Base-by-base conservation (phyloP, 2,888 invertebrate genomes). In the Euphydryas editha region DNA sequence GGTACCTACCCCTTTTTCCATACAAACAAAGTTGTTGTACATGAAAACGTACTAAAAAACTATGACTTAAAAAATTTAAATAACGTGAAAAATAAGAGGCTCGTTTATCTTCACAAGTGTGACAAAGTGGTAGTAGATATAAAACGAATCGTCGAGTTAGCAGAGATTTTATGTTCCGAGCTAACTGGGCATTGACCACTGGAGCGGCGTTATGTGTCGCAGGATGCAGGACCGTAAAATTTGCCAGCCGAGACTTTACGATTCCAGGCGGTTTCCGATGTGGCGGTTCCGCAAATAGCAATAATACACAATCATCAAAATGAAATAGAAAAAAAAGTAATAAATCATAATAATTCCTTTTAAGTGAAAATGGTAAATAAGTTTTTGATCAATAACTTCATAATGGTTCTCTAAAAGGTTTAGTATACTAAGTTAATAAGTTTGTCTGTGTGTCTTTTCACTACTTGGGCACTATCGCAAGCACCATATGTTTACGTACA, bases 251-350 rank as follows among this genome's bases (percentile, higher is more conserved):
- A 13, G 18, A 42, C 54, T 62, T 69, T 65, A 68, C 65, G 65
- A 65, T 59, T 42, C 11, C 24, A n/a, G 55, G 42, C 49, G 58
- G 62, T 54, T 59, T 44, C 49, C 39, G 42, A 18, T 62, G 20
- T 55, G 47, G 61, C 54, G 39, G 47, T 18, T 59, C 69, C 64
- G 57, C 69, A 64, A 64, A 67, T 59, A 62, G 59, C 55, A 65
- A 59, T 62, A 49, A 63, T 42, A n/a, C 15, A 30, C 30, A n/a
- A n/a, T n/a, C n/a, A n/a, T 18, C 20, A 37, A 59, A 37, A 10
- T 4, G 36, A 59, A 44, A 30, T n/a, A 17, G 30, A 54, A 17
- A 54, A 3, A 13, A 10, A 47, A 47, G 3, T 44, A 5, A 39
- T 7, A 39, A 0, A n/a, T 44, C n/a, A n/a, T 44, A n/a, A 6